phyloP scores from a whole-genome alignment of 2,888 invertebrate species.

The Ceriagrion tenellum region DNA sequence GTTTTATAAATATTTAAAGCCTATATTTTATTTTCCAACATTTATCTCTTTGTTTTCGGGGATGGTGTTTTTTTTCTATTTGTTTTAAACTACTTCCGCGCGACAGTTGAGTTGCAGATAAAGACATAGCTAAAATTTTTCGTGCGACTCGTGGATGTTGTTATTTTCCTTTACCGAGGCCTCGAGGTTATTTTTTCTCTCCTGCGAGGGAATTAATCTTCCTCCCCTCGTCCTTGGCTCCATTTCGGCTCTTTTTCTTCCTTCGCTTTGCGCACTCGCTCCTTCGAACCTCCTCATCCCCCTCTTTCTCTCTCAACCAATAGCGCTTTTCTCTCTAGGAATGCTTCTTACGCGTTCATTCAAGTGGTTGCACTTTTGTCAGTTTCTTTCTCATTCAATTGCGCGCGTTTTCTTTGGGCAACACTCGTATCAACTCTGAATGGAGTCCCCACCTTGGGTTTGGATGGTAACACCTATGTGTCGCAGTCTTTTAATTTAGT shows the following conservation, averaged over 20 bases:
- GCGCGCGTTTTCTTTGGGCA: no score
- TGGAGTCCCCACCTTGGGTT: no score
- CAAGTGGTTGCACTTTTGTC: not conserved
- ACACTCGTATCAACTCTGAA: no score
- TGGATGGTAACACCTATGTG: no score
- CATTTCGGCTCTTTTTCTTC: not conserved
- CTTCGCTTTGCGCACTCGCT: not conserved
- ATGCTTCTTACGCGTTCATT: not conserved
- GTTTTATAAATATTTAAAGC: no score
- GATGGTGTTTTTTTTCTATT: no score
- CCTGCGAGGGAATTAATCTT: not conserved
- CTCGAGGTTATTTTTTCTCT: not conserved
- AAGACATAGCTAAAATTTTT: not conserved
- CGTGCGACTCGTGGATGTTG: not conserved
- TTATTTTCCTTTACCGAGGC: not conserved
- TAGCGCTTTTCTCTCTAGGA: not conserved
- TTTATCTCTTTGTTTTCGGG: no score
- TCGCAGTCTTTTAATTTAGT: no score
- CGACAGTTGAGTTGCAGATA: no score
- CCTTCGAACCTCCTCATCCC: not conserved
- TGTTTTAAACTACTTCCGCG: no score
- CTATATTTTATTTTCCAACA: no score
- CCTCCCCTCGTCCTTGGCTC: not conserved
- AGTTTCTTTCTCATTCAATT: no score
- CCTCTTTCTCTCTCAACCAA: not conserved